Base-by-base conservation (phyloP, 2,113 vertebrate genomes). In the Phalacrocorax brasilianus region DNA sequence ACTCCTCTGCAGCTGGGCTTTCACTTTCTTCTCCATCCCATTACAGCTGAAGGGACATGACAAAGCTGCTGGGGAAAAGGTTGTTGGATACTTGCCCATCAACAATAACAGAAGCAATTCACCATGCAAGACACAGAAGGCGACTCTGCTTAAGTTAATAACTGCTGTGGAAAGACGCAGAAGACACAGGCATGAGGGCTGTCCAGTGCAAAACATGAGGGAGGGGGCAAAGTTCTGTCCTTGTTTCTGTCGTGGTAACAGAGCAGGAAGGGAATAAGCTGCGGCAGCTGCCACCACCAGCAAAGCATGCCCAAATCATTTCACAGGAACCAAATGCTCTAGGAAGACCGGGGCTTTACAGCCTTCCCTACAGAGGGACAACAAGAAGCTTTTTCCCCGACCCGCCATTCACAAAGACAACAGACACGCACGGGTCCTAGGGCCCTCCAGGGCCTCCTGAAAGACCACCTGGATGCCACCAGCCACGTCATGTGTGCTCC, bases 401-500 rank as follows among this genome's bases (percentile, higher is more conserved):
- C 5, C 2, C 0, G 1, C 15, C 33, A 17, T 12, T 47, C 61
- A 28, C 45, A 62, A 50, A n/a, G 44, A 30, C 44, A 30, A 49
- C 11, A 32, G 33, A 59, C 3, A 2, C 1, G 0, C 38, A 56
- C 21, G 27, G 23, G 12, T 28, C 40, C 26, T 4, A 5, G 42
- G 8, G 59, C 30, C 16, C n/a, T 35, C 0, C 35, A 45, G 44
- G 44, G 44, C 8, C 40, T 22, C n/a, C 68, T n/a, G 4, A 33
- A 45, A 56, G n/a, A 55, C 42, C 21, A 63, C 3, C 44, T 33
- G 33, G 53, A 55, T 33, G 70, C 35, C 44, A 73, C n/a, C 59
- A 77, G 63, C 14, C 44, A 27, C 0, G 0, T 12, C 67, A 27
- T 3, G 0, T 2, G 15, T 11, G 56, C 26, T 58, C 26, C 9